Percentiles rank a stretch among this genome's conserved stretches.
These are phyloP conservation scores for Alauda arvensis DNA, from an alignment of 2,797 vertebrate species.

Conservation along the genomic window DNA sequence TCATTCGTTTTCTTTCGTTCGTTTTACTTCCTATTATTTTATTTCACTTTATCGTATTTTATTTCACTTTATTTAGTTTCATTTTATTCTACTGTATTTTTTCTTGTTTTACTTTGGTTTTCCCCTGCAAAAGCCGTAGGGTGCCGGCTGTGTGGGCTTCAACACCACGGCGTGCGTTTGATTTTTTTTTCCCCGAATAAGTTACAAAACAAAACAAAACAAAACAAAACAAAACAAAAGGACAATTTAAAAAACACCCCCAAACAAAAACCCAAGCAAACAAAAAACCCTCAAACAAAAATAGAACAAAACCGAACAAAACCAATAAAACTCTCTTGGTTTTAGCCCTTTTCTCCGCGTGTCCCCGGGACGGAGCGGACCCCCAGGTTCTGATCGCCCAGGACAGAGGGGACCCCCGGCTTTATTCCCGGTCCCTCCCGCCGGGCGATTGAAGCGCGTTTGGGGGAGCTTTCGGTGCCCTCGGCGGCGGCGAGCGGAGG, in stretches of 20 bases:
- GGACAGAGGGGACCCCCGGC: not conserved
- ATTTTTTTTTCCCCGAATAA: not conserved
- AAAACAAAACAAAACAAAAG: not conserved
- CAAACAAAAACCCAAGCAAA: not conserved
- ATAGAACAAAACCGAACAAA: rapidly evolving
- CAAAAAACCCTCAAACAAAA: not conserved
- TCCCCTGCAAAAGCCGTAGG: not conserved
- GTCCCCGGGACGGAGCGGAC: not conserved
- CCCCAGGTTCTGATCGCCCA: not conserved
- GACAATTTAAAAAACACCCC: not conserved
- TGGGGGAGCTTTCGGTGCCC: not conserved
- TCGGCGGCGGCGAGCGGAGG: not conserved
- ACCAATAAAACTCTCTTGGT: rapidly evolving
- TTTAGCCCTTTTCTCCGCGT: not conserved
- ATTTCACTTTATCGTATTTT: not conserved
- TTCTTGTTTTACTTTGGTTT: not conserved
- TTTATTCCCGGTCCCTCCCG: not conserved
- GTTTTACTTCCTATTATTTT: not conserved
- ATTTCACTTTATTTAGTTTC: not conserved
- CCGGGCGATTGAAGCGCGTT: rapidly evolving
- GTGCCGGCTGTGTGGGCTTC: not conserved
- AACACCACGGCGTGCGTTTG: not conserved
- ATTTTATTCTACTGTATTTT: not conserved
- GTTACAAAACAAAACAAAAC: not conserved
- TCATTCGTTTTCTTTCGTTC: not conserved